phyloP scores from a whole-genome alignment of 2,113 vertebrate genomes.

The Drymodes brunneopygia region DNA sequence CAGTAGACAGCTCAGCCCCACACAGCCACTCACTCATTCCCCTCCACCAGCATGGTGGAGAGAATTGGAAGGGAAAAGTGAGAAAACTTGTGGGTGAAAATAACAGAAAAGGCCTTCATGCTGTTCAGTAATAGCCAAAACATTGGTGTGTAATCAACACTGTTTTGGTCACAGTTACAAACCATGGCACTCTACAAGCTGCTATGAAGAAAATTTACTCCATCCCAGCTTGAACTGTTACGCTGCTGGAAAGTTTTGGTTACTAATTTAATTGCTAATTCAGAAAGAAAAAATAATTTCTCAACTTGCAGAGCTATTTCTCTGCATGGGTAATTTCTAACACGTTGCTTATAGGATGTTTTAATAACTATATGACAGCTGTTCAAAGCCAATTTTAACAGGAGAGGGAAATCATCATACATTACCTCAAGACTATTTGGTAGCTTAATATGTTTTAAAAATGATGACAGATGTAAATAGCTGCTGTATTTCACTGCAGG shows the following conservation, averaged over 20 bases:
- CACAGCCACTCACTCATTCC: accelerated
- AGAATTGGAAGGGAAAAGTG: background rate
- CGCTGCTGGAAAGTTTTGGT: background rate
- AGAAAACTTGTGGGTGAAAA: background rate
- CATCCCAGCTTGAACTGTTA: background rate
- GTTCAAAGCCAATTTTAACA: conserved; percentile 8
- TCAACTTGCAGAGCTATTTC: background rate
- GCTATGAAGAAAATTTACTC: background rate
- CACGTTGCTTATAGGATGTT: background rate
- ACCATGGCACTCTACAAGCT: background rate
- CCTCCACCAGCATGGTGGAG: background rate
- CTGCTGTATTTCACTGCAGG: background rate
- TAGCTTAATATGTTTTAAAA: conserved; percentile 17
- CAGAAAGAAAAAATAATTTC: background rate
- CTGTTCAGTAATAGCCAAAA: background rate
- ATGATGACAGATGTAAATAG: background rate
- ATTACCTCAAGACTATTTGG: background rate
- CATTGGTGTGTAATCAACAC: background rate
- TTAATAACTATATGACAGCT: background rate
- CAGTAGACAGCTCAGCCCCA: background rate
- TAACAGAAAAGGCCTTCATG: background rate
- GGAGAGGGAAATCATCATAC: background rate
- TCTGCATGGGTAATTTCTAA: background rate
- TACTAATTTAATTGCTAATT: background rate
- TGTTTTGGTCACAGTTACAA: background rate